Percentiles rank a stretch among this genome's conserved stretches.
These are phyloP conservation scores for Andrena praecox DNA, from an alignment of 2,888 invertebrate genomes.

Conservation along the genomic window DNA sequence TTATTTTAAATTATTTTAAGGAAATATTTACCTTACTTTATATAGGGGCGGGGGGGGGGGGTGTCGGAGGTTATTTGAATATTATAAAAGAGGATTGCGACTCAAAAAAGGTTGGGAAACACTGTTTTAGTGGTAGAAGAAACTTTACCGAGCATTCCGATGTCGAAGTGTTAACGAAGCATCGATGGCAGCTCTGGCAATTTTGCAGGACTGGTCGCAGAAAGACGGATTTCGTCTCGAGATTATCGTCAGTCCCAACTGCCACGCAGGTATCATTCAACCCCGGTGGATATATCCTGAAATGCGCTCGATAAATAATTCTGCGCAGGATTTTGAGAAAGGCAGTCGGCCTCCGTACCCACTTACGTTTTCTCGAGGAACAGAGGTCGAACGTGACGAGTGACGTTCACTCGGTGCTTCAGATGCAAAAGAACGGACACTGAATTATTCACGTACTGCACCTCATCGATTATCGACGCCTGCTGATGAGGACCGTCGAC, in stretches of 20 bases:
- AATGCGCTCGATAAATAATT: conserved; percentile 9
- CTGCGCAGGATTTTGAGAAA: neutral
- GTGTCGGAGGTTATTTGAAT: too few species aligned
- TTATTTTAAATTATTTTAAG: too few species aligned
- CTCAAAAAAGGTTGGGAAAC: too few species aligned
- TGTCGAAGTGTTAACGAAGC: conserved; percentile 85
- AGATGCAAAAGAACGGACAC: conserved; percentile 89
- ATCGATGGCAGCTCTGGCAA: conserved; percentile 86
- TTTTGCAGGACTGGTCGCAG: conserved; percentile 85
- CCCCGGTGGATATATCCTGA: conserved; percentile 78
- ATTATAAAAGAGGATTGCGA: too few species aligned
- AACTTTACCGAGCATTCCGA: conserved; percentile 82
- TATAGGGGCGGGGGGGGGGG: too few species aligned
- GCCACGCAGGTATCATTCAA: conserved; percentile 87
- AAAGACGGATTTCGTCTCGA: conserved; percentile 86
- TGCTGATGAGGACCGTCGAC: conserved; percentile 90
- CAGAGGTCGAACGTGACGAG: conserved; percentile 89
- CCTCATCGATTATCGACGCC: conserved; percentile 87
- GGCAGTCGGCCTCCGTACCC: conserved; percentile 65
- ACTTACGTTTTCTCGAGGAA: conserved; percentile 86
- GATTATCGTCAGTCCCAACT: conserved; percentile 86
- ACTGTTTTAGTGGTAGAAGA: too few species aligned
- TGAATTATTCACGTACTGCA: conserved; percentile 86
- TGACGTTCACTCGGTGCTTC: conserved; percentile 86
- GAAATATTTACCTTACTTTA: too few species aligned